Base-by-base conservation (phyloP, 2,888 invertebrate species). In the Ariolimax columbianus region DNA sequence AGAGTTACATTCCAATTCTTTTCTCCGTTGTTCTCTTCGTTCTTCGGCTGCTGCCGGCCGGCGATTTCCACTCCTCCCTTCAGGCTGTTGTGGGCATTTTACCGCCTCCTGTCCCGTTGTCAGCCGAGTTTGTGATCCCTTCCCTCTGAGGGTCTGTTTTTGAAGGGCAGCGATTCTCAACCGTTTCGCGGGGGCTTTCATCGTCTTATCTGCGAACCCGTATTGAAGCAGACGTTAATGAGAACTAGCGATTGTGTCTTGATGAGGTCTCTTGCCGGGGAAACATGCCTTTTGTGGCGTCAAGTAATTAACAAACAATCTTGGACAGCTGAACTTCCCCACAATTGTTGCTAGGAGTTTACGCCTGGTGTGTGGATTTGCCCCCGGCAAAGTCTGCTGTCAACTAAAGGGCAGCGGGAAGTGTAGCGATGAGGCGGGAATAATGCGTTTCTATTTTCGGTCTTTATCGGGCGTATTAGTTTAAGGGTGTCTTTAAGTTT, bases 251-350 rank as follows among this genome's bases (percentile, higher is more conserved):
- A n/a, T 68, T 83, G 68, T 51, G 33, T 36, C 38, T 36, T 78
- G 78, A 66, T 63, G 26, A 66, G 80, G 47, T 80, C 30, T 33
- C 47, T 47, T 30, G 68, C 68, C n/a, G 36, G 59, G 43, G 63
- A 82, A 82, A 82, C 82, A 82, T 75, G 82, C 75, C 82, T 59
- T 82, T 82, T 82, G 82, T 82, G 55, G 82, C 36, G 36, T 43
- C 26, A 59, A 82, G 43, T 75, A 73, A 82, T 75, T 59, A 75
- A 59, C 82, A 82, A 82, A 75, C 82, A 82, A 17, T 63, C 73
- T 33, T 14, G 75, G 38, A 63, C 38, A 38, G 63, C n/a, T 26
- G 63, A n/a, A n/a, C 63, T 78, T 26, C 40, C 63, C 63, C 78
- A 33, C 78, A 78, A 63, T 59, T 78, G 78, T 78, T 78, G 59